A percentile compares a stretch with the other conserved stretches of the same genome.
phyloP scores from a whole-genome alignment of 2,113 vertebrate genomes.

The Bujurquina vittata region DNA sequence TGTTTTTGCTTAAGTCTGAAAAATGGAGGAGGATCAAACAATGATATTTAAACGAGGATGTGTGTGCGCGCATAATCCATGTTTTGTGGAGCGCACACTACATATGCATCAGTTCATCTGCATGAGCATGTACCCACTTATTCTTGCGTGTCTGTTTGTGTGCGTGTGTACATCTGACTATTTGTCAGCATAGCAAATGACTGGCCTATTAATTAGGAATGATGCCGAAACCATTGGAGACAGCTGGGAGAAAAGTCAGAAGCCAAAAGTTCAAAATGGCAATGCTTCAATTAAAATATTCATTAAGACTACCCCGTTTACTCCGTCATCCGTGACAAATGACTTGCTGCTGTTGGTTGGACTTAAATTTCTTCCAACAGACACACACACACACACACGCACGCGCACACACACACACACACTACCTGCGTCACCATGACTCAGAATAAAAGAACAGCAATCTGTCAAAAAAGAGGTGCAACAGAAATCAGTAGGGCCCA shows the following conservation, averaged over 20 bases:
- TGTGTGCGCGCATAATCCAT: background rate
- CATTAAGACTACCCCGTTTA: slow-evolving; percentile 66
- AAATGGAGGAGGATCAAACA: slow-evolving; percentile 15
- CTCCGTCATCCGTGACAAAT: slow-evolving; percentile 56
- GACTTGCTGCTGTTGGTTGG: slow-evolving; percentile 17
- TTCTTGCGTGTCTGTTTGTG: background rate
- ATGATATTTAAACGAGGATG: slow-evolving; percentile 25
- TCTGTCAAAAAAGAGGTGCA: slow-evolving; percentile 25
- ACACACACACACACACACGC: slow-evolving; percentile 19
- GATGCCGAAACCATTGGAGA: slow-evolving; percentile 35
- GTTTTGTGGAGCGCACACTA: background rate
- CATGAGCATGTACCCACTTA: background rate
- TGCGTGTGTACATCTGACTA: slow-evolving; percentile 4
- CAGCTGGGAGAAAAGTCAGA: slow-evolving; percentile 45
- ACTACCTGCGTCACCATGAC: slow-evolving; percentile 6
- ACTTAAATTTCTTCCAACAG: slow-evolving; percentile 41
- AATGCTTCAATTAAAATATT: slow-evolving; percentile 73
- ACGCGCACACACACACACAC: background rate
- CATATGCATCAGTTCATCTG: background rate
- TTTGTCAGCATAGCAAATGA: slow-evolving; percentile 45
- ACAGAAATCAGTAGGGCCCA: slow-evolving; percentile 3
- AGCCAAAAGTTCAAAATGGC: slow-evolving; percentile 62
- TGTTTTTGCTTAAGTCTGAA: slow-evolving; percentile 26
- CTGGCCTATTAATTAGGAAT: slow-evolving; percentile 52
- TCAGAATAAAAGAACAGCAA: slow-evolving; percentile 3